Conservation (phyloP, 2,797 vertebrate species). For the Rhinella marina region DNA sequence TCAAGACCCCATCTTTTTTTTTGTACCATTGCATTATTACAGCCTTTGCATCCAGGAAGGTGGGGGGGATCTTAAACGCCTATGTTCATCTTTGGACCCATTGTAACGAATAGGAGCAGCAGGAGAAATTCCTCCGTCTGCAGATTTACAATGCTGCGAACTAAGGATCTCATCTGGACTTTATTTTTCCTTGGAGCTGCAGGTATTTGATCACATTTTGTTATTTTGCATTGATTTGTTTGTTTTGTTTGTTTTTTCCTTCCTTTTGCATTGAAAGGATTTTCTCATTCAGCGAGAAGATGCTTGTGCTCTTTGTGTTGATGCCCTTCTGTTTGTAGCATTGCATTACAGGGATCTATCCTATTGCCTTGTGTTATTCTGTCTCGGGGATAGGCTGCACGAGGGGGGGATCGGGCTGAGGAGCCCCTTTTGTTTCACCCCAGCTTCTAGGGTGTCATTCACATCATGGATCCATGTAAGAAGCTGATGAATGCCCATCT, state of each 20-base stretch:
- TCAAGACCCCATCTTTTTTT: conserved; percentile 52
- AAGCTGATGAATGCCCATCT: conserved; percentile 16
- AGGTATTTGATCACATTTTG: conserved; percentile 77
- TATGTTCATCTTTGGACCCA: conserved; percentile 68
- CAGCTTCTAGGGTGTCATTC: not conserved
- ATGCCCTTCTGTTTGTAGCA: not conserved
- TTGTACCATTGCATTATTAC: conserved; percentile 31
- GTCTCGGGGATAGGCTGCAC: not conserved
- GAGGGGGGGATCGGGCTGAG: conserved; percentile 8
- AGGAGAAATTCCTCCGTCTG: conserved; percentile 63
- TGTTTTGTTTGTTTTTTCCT: not conserved
- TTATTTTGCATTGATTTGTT: not conserved
- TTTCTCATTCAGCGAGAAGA: not conserved
- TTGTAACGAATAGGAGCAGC: conserved; percentile 58
- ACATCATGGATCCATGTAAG: conserved; percentile 11
- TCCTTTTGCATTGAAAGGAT: not conserved
- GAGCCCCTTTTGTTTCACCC: conserved; percentile 51
- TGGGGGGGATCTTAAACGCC: conserved; percentile 57
- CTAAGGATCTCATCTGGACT: conserved; percentile 85
- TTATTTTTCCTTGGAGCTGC: conserved; percentile 84
- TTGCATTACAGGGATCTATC: not conserved
- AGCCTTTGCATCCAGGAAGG: conserved; percentile 63
- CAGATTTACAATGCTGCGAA: conserved; percentile 86
- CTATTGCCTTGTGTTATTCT: not conserved
- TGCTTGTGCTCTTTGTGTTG: conserved; percentile 12